Evolutionary conservation across 2,888 invertebrate genomes (phyloP), one percentile per base, ranked within the genome.

Genomic region (Pseudeuparius sepicola): DNA sequence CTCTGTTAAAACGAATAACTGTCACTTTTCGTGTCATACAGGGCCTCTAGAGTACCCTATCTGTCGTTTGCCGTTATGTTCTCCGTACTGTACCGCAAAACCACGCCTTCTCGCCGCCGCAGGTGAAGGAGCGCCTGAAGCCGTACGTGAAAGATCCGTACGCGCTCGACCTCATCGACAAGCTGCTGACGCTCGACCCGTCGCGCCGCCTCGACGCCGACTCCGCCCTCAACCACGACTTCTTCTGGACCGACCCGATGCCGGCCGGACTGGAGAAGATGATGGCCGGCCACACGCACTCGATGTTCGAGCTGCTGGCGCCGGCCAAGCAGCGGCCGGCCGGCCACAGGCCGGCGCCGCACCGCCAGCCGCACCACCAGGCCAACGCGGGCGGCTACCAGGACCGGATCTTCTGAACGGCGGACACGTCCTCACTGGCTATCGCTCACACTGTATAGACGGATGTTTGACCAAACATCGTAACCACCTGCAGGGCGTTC

Each of bases 181-280:
- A 86, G 55, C 65, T 98, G 12, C 63, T 98, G 26, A 84, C 86
- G 5, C 63, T 98, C 30, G 94, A 98, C 63, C 98, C 98, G 0
- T 74, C 80, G 1, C 89, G 89, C 59, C 66, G 92, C 39, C 71
- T 73, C 36, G 90, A 94, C 56, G 82, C 92, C 0, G 94, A 97
- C 57, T 82, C 85, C 0, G 93, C 96, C 0, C 60, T 98, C 2
- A 92, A 94, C 65, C 96, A 98, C 56, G 92, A 94, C 58, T 98
- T 97, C 67, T 98, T 98, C 67, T 98, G 93, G 92, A 86, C 85
- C 4, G 92, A 94, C 59, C 97, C 98, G 0, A 85, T 92, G 84
- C 94, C 96, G 0, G 81, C 83, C 54, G 89, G 89, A 56, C 66
- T 90, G 20, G 83, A 78, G 32, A 85, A 85, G 65, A 93, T 93